Evolutionary conservation across 1,140 invertebrate genomes (phyloP).

Genomic region (Anadara kagoshimensis): DNA sequence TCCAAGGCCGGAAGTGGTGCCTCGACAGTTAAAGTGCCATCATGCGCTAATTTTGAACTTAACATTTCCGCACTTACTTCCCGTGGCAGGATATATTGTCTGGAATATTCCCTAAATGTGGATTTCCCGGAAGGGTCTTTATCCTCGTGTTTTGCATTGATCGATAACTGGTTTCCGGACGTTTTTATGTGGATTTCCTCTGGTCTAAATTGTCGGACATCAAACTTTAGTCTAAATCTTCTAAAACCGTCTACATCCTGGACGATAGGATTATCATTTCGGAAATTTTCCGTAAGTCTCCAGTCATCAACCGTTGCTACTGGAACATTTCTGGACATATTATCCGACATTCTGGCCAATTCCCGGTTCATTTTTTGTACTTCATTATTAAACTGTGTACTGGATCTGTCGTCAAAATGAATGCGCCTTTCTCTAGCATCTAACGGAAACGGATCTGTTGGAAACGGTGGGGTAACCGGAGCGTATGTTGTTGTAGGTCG

Average conservation of each 20-base stretch:
- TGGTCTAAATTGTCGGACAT: slow-evolving; percentile 88
- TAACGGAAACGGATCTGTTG: no score
- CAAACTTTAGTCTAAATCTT: slow-evolving; percentile 76
- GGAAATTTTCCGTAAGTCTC: slow-evolving; percentile 62
- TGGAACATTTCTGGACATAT: no score
- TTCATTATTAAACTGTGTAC: no score
- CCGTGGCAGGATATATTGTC: slow-evolving; percentile 72
- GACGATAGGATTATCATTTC: slow-evolving; percentile 61
- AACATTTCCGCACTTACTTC: slow-evolving; percentile 68
- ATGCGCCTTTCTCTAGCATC: no score
- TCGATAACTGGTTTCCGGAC: slow-evolving; percentile 84
- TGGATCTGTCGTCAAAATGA: no score
- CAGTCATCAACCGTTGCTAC: slow-evolving; percentile 43
- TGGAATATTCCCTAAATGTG: slow-evolving; percentile 79
- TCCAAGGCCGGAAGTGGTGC: slow-evolving; percentile 67
- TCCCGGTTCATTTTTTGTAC: no score
- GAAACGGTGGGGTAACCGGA: no score
- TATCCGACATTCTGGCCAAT: no score
- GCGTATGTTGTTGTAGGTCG: no score
- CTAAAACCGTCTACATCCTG: slow-evolving; percentile 49
- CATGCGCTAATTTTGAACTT: slow-evolving; percentile 64
- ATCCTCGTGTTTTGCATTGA: slow-evolving; percentile 90
- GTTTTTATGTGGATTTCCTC: slow-evolving; percentile 93
- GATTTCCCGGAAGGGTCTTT: slow-evolving; percentile 74
- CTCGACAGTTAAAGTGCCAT: slow-evolving; percentile 76